phyloP scores from a whole-genome alignment of 2,888 invertebrate genomes.

The Iphiclides podalirius region DNA sequence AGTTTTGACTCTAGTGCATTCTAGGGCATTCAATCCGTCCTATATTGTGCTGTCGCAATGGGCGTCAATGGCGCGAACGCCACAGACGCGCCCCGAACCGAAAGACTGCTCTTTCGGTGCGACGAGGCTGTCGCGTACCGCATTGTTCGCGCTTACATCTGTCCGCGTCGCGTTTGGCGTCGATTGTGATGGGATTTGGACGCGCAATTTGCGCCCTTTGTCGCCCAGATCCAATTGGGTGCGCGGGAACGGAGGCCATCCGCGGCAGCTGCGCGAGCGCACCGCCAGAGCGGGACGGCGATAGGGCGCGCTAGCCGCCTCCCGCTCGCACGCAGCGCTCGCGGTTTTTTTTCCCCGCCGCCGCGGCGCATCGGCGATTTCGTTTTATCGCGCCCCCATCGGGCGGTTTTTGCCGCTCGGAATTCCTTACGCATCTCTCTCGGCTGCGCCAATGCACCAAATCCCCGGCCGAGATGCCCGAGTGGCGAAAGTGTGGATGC shows the following conservation, averaged over 20 bases:
- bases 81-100: too few relatives aligned
- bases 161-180: slow-evolving; percentile 64
- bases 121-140: background rate
- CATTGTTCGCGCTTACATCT: slow-evolving; percentile 63
- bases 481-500: too few relatives aligned
- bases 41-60: too few relatives aligned
- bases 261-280: slow-evolving; percentile 71
- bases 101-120: slow-evolving; percentile 35
- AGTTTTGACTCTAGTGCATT: too few relatives aligned
- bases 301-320: slow-evolving; percentile 76
- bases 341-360: slow-evolving; percentile 57
- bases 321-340: slow-evolving; percentile 73
- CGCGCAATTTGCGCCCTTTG: slow-evolving; percentile 78
- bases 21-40: too few relatives aligned
- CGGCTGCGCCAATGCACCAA: too few relatives aligned
- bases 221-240: slow-evolving; percentile 72
- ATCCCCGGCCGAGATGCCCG: too few relatives aligned
- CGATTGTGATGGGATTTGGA: slow-evolving; percentile 74
- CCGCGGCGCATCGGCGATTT: slow-evolving; percentile 75
- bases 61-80: too few relatives aligned
- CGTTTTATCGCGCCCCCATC: slow-evolving; percentile 72
- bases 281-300: slow-evolving; percentile 76
- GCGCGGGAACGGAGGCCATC: slow-evolving; percentile 74
- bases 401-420: slow-evolving; percentile 72
- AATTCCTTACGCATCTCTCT: slow-evolving; percentile 71